These are phyloP conservation scores for Amazona vittata DNA, from an alignment of 2,113 vertebrate genomes.

Conservation along the genomic window DNA sequence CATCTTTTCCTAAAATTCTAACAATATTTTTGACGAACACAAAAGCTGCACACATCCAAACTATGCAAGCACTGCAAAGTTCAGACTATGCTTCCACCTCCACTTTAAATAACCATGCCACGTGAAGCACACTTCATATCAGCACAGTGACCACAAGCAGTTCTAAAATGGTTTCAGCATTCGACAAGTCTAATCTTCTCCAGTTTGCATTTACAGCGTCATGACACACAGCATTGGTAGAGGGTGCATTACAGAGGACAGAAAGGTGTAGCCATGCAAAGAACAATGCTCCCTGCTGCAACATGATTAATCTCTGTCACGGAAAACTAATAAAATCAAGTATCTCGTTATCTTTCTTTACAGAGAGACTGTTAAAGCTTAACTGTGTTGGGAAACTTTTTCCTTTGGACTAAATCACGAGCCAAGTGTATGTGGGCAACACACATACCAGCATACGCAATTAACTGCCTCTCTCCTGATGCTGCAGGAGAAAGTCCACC, in stretches of 20 bases:
- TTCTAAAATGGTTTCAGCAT: neutral
- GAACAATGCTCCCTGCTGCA: constrained; percentile 17
- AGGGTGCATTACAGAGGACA: constrained; percentile 13
- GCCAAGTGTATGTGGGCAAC: constrained; percentile 11
- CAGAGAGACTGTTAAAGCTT: constrained; percentile 58
- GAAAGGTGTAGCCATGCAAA: constrained; percentile 17
- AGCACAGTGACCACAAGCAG: constrained; percentile 5
- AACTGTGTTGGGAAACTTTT: constrained; percentile 54
- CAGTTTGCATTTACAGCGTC: constrained; percentile 4
- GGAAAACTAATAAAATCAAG: constrained; percentile 43
- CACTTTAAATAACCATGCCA: neutral
- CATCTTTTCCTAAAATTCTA: neutral
- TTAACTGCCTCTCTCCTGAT: constrained; percentile 37
- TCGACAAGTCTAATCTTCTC: constrained; percentile 14
- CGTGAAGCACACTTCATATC: constrained; percentile 26
- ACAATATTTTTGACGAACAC: neutral
- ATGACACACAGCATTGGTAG: neutral
- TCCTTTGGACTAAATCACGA: constrained; percentile 48
- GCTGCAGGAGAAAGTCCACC: constrained; percentile 33
- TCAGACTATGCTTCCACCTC: neutral
- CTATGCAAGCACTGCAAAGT: neutral
- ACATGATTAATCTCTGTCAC: neutral
- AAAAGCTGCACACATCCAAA: neutral
- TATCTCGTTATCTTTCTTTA: constrained; percentile 45
- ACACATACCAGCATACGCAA: constrained; percentile 9